A percentile compares a stretch with the other conserved stretches of the same genome.
Conservation (phyloP, 2,113 vertebrate species). For the Nothobranchius furzeri region DNA sequence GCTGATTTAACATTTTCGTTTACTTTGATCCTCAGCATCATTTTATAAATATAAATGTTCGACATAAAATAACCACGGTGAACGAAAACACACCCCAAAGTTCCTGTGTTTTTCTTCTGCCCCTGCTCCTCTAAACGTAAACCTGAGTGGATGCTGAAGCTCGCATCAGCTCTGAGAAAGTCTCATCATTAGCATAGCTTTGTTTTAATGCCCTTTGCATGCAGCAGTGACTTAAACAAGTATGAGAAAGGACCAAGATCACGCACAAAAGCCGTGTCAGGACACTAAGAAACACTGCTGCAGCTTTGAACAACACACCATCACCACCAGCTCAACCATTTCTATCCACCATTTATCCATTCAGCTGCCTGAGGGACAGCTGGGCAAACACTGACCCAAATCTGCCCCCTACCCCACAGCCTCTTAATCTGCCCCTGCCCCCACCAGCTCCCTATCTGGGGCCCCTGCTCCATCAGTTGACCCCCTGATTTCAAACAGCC, state of each 20-base stretch:
- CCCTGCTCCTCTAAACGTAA: neutral
- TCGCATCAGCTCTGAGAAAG: no score
- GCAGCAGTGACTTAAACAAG: neutral
- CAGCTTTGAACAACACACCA: neutral
- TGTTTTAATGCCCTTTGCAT: neutral
- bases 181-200: neutral
- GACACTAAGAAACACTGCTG: no score
- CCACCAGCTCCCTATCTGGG: slow-evolving; percentile 25
- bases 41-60: neutral
- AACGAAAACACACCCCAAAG: neutral
- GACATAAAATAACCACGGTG: neutral
- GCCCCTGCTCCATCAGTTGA: slow-evolving; percentile 26
- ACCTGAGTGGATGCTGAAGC: no score
- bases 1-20: no score
- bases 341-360: slow-evolving; percentile 30
- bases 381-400: slow-evolving; percentile 71
- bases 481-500: slow-evolving; percentile 34
- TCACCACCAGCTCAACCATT: slow-evolving; percentile 4
- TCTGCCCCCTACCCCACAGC: slow-evolving; percentile 41
- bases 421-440: slow-evolving; percentile 50
- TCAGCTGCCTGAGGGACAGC: slow-evolving; percentile 59
- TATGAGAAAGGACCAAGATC: no score
- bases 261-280: neutral
- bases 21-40: no score
- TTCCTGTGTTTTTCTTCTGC: neutral